Conservation (phyloP, 2,888 invertebrate species). For the Lasioglossum leucozonium region DNA sequence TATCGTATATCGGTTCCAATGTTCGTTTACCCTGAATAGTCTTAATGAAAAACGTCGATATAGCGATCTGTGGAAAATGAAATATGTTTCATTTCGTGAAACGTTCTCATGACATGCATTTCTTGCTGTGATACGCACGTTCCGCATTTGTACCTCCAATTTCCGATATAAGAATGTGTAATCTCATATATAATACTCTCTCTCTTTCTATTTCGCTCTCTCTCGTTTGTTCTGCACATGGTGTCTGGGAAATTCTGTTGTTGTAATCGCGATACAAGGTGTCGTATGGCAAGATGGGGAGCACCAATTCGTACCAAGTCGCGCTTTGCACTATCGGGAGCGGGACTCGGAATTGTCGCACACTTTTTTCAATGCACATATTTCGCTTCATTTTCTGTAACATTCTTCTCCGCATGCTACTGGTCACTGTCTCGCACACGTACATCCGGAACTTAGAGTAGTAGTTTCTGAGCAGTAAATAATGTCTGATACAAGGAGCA, state of each 20-base stretch:
- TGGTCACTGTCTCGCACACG: constrained; percentile 68
- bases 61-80: constrained; percentile 31
- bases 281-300: constrained; percentile 41
- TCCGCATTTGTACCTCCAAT: constrained; percentile 38
- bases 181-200: constrained; percentile 38
- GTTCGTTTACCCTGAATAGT: constrained; percentile 16
- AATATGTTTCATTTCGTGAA: constrained; percentile 23
- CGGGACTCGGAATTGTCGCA: constrained; percentile 51
- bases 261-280: constrained; percentile 38
- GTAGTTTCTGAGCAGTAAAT: constrained; percentile 76
- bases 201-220: constrained; percentile 21
- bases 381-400: constrained; percentile 67
- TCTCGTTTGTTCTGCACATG: constrained; percentile 45
- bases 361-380: constrained; percentile 57
- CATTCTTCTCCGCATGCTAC: constrained; percentile 68
- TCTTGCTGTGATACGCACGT: constrained; percentile 45
- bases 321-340: constrained; percentile 71
- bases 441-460: constrained; percentile 71
- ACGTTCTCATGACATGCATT: constrained; percentile 34
- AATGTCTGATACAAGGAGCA: constrained; percentile 80
- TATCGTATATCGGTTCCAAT: constrained; percentile 10
- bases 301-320: constrained; percentile 75
- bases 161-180: constrained; percentile 50
- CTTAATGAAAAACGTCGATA: constrained; percentile 24
- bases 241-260: constrained; percentile 29